Base-by-base conservation (phyloP, 2,113 vertebrate genomes). In the Leptocoma aspasia region DNA sequence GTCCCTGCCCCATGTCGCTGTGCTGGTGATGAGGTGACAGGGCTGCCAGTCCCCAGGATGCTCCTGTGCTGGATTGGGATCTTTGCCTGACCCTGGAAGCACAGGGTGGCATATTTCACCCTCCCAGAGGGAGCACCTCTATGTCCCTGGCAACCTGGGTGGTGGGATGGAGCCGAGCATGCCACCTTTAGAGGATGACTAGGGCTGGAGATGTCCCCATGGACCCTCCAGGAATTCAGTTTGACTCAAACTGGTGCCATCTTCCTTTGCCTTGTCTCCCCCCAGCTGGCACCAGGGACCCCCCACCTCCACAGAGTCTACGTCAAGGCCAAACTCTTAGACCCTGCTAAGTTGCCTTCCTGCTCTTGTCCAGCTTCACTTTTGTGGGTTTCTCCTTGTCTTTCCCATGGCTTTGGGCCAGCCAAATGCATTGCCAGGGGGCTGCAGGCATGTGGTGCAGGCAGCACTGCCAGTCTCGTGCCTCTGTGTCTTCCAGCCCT, bases 241-340 rank as follows among this genome's bases (percentile, higher is more conserved):
- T 61, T 50, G 30, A 50, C 33, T 66, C n/a, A 3, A 11, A 2
- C 7, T 54, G 53, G 12, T 72, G 79, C 37, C 26, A 56, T 26
- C 41, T 37, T 30, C 4, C 0, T 64, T 87, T 64, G 19, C 41
- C 28, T 72, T 47, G 13, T 35, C 35, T 72, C 4, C 26, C 17
- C 4, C 11, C 2, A 7, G 1, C 54, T 6, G 7, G 39, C 5
- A 4, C 33, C 28, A 52, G 45, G 22, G 41, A 68, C 11, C 15
- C 8, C 21, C 6, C 16, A 24, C 19, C n/a, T 69, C 52, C 0
- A 0, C 47, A 72, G 56, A 39, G 42, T 22, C 49, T 60, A 6
- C 42, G 49, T 54, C 54, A 23, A 2, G 0, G 41, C 27, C 47
- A 71, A 24, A 53, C 5, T 35, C n/a, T 61, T 14, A 3, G 45